Percentiles rank a stretch among this genome's conserved stretches.
Evolutionary conservation across 2,113 vertebrate genomes (phyloP).

Genomic region (Oreocharis arfaki): DNA sequence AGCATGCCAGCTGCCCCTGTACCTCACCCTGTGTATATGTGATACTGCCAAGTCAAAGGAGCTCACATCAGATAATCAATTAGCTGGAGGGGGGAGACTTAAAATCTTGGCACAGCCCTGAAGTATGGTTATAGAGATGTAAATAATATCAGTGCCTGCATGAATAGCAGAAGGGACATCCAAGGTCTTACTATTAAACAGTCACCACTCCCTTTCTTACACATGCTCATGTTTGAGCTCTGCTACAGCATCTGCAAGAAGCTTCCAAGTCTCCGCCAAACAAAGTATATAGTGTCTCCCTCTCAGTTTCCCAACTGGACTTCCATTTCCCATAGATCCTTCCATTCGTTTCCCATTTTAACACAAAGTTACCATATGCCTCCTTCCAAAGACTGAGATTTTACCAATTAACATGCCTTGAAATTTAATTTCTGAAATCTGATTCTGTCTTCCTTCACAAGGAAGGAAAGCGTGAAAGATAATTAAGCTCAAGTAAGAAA

Average conservation of each 20-base stretch:
- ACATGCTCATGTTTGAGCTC: background rate
- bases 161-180: slow-evolving; percentile 23
- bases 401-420: background rate
- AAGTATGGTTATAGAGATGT: slow-evolving; percentile 6
- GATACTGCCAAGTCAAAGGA: slow-evolving; percentile 51
- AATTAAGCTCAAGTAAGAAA: background rate
- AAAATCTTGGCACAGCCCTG: slow-evolving; percentile 62
- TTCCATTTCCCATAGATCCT: background rate
- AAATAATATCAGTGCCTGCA: slow-evolving; percentile 50
- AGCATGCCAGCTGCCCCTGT: slow-evolving; percentile 57
- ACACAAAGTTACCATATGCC: background rate
- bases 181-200: background rate
- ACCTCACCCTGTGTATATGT: slow-evolving; percentile 42
- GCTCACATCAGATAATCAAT: slow-evolving; percentile 64
- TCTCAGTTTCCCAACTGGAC: background rate
- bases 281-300: background rate
- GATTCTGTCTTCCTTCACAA: background rate
- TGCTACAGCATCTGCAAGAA: background rate
- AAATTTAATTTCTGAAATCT: background rate
- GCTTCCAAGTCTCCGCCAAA: background rate
- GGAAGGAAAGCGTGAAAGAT: background rate
- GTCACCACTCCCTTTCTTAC: background rate
- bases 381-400: background rate
- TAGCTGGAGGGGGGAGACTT: slow-evolving; percentile 27
- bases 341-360: background rate